These are phyloP conservation scores for Harpagoxenus sublaevis DNA, from an alignment of 2,888 invertebrate species.

Conservation along the genomic window DNA sequence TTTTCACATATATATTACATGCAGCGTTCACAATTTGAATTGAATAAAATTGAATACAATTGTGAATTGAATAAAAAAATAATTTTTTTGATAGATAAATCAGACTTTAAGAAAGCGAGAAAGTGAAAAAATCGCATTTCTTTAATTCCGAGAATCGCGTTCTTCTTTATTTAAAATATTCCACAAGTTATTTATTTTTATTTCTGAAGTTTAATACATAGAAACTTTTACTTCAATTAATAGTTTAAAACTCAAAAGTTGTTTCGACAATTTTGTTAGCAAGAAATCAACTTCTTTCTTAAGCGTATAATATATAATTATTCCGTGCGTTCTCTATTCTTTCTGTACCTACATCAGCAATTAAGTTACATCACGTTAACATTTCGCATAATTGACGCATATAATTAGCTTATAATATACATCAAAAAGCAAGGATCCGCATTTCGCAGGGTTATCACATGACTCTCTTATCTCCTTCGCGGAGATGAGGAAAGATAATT, in stretches of 20 bases:
- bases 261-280: background rate
- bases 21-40: no score
- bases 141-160: no score
- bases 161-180: no score
- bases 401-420: background rate
- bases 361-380: background rate
- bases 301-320: background rate
- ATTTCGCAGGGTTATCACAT: background rate
- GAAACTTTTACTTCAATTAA: background rate
- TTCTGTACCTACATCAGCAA: background rate
- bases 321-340: background rate
- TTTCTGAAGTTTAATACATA: background rate
- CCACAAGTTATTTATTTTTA: no score
- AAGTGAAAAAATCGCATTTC: no score
- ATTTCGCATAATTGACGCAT: background rate
- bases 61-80: no score
- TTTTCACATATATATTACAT: no score
- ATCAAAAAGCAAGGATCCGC: background rate
- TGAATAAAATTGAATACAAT: no score
- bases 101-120: no score
- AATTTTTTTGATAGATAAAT: no score
- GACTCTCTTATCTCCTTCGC: background rate
- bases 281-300: background rate
- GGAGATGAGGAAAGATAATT: background rate
- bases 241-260: background rate